phyloP scores from a whole-genome alignment of 2,888 invertebrate species.

The Chrysolina oricalcia region DNA sequence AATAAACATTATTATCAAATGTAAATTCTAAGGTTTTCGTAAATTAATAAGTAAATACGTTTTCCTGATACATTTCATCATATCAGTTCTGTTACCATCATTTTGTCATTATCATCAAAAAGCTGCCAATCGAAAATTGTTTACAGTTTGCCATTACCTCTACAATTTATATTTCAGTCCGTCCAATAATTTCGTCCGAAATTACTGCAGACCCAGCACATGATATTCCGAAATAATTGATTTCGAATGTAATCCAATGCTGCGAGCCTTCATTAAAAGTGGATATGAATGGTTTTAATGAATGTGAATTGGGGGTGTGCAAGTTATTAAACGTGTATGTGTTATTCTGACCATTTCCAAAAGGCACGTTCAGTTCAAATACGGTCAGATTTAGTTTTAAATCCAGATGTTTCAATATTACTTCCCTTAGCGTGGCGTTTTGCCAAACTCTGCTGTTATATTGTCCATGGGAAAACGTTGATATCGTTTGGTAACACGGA shows the following conservation, averaged over 20 bases:
- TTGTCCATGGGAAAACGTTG: neutral
- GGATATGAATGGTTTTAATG: conserved; percentile 43
- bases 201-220: conserved; percentile 28
- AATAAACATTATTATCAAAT: too few species aligned
- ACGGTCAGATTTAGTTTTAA: conserved; percentile 12
- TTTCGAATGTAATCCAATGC: conserved; percentile 43
- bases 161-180: neutral
- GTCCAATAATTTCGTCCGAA: neutral
- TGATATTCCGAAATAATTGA: conserved; percentile 43
- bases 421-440: neutral
- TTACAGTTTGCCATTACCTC: neutral
- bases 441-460: neutral
- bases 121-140: neutral
- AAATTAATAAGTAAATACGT: too few species aligned
- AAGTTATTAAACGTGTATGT: conserved; percentile 47
- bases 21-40: too few species aligned
- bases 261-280: conserved; percentile 47
- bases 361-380: conserved; percentile 33
- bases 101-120: neutral
- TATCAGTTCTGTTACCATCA: conserved; percentile 8
- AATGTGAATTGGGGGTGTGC: conserved; percentile 44
- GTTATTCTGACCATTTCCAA: conserved; percentile 29
- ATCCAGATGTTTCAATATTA: conserved; percentile 18
- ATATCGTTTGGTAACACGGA: neutral
- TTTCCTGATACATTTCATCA: neutral